Evolutionary conservation across 2,888 invertebrate species (phyloP).

Genomic region (Cheilosia scutellata): DNA sequence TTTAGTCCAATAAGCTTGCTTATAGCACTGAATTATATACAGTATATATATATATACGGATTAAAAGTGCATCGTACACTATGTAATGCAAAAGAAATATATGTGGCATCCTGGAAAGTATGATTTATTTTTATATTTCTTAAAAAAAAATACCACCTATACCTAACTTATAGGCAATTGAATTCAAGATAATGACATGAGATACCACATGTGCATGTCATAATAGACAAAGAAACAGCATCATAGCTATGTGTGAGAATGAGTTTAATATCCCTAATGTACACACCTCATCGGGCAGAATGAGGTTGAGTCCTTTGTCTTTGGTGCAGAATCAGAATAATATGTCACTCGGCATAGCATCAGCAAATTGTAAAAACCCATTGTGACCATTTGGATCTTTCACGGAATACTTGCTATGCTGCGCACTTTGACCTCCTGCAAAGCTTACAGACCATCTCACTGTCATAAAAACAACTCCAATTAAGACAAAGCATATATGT

Average conservation of each 20-base stretch:
- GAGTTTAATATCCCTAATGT: constrained; percentile 70
- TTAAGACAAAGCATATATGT: constrained; percentile 51
- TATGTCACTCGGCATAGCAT: constrained; percentile 15
- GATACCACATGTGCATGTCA: background rate
- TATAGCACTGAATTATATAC: no score
- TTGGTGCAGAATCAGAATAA: constrained; percentile 5
- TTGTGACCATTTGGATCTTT: constrained; percentile 30
- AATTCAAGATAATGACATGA: constrained; percentile 36
- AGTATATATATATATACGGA: no score
- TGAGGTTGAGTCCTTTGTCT: constrained; percentile 32
- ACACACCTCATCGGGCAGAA: constrained; percentile 64
- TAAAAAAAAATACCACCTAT: background rate
- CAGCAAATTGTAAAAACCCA: constrained; percentile 44
- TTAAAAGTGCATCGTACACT: no score
- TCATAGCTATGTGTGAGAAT: background rate
- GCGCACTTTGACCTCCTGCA: constrained; percentile 70
- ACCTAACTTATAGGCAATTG: background rate
- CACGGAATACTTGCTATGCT: constrained; percentile 25
- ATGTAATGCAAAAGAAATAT: no score
- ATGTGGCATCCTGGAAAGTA: no score
- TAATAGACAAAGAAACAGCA: background rate
- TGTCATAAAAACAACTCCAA: constrained; percentile 39
- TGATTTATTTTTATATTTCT: no score
- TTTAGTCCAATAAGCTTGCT: no score
- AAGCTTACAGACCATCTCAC: constrained; percentile 26